phyloP scores from a whole-genome alignment of 2,797 vertebrate species.

The Hemitrygon akajei region DNA sequence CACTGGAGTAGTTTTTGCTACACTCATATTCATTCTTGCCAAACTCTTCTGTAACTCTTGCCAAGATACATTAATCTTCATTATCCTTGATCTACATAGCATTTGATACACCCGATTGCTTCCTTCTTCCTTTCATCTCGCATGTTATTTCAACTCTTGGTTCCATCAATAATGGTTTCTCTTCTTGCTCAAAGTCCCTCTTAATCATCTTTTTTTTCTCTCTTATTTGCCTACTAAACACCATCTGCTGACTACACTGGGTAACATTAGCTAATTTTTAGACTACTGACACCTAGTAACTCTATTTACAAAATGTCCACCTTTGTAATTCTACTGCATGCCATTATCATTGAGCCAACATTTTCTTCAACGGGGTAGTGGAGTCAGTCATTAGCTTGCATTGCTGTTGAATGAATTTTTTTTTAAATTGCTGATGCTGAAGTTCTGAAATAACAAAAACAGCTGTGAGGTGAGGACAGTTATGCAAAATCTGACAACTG shows the following conservation, averaged over 20 bases:
- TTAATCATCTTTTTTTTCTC: background rate
- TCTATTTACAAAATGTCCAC: background rate
- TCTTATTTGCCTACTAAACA: background rate
- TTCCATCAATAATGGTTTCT: background rate
- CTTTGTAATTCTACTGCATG: background rate
- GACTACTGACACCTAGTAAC: background rate
- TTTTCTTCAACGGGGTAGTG: background rate
- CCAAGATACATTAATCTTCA: too few relatives aligned
- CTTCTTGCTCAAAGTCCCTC: background rate
- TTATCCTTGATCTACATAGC: background rate
- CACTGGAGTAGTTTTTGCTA: background rate
- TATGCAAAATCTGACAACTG: too few relatives aligned
- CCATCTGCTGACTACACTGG: background rate
- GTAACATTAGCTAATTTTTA: background rate
- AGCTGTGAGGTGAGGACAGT: too few relatives aligned
- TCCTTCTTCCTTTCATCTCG: background rate
- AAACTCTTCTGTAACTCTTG: background rate
- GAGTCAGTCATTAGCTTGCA: too few relatives aligned
- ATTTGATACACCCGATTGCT: background rate
- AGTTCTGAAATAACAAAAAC: too few relatives aligned
- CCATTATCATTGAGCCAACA: background rate
- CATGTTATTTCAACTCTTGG: background rate
- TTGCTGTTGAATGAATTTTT: too few relatives aligned
- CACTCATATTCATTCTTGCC: background rate
- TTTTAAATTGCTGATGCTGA: too few relatives aligned